Evolutionary conservation across 2,797 vertebrate species (phyloP).

Genomic region (Sebastes nivosus): DNA sequence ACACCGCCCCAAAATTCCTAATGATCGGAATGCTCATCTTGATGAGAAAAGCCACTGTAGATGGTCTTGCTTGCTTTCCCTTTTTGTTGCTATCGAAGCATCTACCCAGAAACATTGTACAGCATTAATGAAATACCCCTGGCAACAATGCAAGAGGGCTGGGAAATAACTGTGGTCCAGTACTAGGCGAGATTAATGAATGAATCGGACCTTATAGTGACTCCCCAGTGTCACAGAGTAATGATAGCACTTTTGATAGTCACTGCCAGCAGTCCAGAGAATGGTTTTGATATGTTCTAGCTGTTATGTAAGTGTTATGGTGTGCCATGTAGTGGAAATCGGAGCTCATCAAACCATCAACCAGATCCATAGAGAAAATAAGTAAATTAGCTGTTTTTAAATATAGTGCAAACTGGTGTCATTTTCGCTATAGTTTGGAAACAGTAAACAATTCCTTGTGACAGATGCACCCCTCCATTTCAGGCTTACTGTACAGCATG

Average conservation of each 20-base stretch:
- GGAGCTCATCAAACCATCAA: neutral
- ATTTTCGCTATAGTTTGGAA: neutral
- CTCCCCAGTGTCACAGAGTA: constrained; percentile 27
- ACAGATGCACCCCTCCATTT: neutral
- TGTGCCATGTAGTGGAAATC: neutral
- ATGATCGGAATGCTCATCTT: constrained; percentile 61
- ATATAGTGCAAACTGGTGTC: neutral
- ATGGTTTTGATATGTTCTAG: constrained; percentile 25
- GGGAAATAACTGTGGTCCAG: constrained; percentile 20
- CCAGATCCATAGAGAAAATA: neutral
- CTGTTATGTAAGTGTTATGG: constrained; percentile 8
- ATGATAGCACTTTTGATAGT: constrained; percentile 24
- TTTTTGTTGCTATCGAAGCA: constrained; percentile 23
- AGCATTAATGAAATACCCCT: constrained; percentile 27
- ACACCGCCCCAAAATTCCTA: constrained; percentile 57
- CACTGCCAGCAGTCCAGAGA: constrained; percentile 22
- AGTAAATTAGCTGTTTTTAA: neutral
- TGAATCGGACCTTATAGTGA: constrained; percentile 16
- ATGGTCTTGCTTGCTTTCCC: constrained; percentile 10
- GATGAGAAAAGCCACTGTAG: constrained; percentile 49
- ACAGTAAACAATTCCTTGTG: neutral
- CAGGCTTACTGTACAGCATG: neutral
- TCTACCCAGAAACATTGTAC: constrained; percentile 25
- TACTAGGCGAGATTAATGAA: constrained; percentile 32
- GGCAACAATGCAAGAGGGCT: constrained; percentile 10